Evolutionary conservation across 92 coral and sea anemone species (phyloP), one percentile per base, ranked within the genome.

Genomic region (Anthopleura xanthogrammica): DNA sequence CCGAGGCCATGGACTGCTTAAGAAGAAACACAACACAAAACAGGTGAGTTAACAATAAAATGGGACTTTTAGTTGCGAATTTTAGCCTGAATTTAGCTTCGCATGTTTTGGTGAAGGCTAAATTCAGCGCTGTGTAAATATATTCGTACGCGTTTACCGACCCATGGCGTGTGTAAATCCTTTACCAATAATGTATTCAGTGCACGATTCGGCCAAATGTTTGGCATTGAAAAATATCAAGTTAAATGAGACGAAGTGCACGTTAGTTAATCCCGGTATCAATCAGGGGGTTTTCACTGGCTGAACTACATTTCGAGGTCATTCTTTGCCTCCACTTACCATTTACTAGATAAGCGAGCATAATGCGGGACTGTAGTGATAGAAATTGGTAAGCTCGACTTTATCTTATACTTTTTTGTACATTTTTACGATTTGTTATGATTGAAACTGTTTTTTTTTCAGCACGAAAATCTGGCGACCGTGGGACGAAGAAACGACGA

Each of bases 401-500:
- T 13, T 65, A 41, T n/a, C 70, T 22, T 29, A 23, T 11, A 43
- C 13, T 9, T 4, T 36, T 78, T 36, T 29, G 60, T 24, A 79
- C 54, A 10, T 13, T 79, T 57, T 56, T 79, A n/a, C 40, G 16
- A 39, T 11, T 29, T 29, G 40, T 41, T 9, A 41, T 80, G 20
- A 20, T 7, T 7, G 10, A 17, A 70, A 54, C 36, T 82, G 12
- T 58, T 36, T 78, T 46, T 77, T 23, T 70, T 66, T 9, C 81
- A 88, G 91, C 54, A 72, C 82, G 43, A 87, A 90, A 75, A 90
- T 92, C 79, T 92, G 95, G 93, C 93, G 93, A 8, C 93, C 95
- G 3, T 92, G 93, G 95, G 81, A 78, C 48, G 92, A 88, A 17
- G 64, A 77, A 54, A 84, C 77, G 72, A 64, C 71, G 8, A 66